phyloP scores from a whole-genome alignment of 2,113 vertebrate genomes.

The Spheniscus mendiculus region DNA sequence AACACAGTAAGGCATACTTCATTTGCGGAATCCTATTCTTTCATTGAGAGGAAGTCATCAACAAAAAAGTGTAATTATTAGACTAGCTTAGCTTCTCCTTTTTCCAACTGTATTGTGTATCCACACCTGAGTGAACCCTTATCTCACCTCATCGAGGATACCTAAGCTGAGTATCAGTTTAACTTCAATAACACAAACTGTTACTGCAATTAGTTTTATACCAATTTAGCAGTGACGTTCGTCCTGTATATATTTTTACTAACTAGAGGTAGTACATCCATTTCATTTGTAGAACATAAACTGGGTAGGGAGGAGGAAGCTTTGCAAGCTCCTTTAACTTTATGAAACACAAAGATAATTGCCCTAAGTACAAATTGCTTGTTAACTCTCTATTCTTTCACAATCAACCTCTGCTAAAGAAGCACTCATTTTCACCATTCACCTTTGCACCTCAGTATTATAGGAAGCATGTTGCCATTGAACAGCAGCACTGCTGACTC shows the following conservation, averaged over 20 bases:
- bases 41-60: slow-evolving; percentile 52
- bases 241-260: neutral
- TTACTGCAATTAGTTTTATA: slow-evolving; percentile 35
- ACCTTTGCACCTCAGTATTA: neutral
- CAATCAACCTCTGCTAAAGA: neutral
- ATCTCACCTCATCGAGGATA: slow-evolving; percentile 47
- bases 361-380: neutral
- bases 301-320: neutral
- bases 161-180: slow-evolving; percentile 48
- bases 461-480: neutral
- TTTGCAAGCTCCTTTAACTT: neutral
- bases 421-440: neutral
- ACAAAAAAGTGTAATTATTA: slow-evolving; percentile 49
- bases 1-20: slow-evolving; percentile 56
- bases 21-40: slow-evolving; percentile 46
- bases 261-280: neutral
- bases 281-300: neutral
- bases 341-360: neutral
- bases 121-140: slow-evolving; percentile 46
- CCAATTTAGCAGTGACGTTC: neutral
- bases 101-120: slow-evolving; percentile 17
- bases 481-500: neutral
- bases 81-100: slow-evolving; percentile 15
- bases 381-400: neutral
- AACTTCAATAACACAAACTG: slow-evolving; percentile 33